Conservation (phyloP, 2,797 vertebrate genomes). For the Dicrostonyx torquatus region DNA sequence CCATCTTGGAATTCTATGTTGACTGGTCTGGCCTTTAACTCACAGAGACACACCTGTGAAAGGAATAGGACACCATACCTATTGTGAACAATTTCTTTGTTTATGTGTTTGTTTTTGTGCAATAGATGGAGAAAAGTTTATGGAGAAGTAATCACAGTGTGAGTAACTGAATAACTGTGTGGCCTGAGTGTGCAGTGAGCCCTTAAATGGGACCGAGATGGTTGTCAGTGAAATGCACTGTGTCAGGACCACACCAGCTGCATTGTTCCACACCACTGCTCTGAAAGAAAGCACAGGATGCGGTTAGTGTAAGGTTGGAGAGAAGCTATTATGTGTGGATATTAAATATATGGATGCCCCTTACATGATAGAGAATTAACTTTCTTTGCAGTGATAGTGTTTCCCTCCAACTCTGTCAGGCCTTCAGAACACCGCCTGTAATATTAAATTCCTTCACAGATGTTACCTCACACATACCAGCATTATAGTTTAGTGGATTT, state of each 20-base stretch:
- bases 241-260: conserved; percentile 71
- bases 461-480: not conserved
- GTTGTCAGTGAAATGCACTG: conserved; percentile 81
- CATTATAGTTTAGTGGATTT: conserved; percentile 9
- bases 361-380: conserved; percentile 77
- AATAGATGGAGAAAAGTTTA: conserved; percentile 39
- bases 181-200: conserved; percentile 72
- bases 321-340: conserved; percentile 64
- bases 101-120: conserved; percentile 47
- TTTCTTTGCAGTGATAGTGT: conserved; percentile 56
- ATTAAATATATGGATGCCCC: conserved; percentile 77
- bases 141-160: conserved; percentile 22
- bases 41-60: not conserved
- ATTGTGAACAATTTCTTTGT: conserved; percentile 32
- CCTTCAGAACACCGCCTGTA: conserved; percentile 15
- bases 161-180: conserved; percentile 78
- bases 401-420: conserved; percentile 15
- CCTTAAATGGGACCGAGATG: conserved; percentile 79
- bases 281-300: conserved; percentile 83
- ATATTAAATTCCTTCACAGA: conserved; percentile 9
- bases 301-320: conserved; percentile 77
- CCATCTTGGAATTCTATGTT: not conserved
- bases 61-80: not conserved
- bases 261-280: conserved; percentile 82
- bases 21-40: not conserved